Evolutionary conservation across 2,888 invertebrate species (phyloP), one percentile per base, ranked within the genome.

Genomic region (Athalia rosae): DNA sequence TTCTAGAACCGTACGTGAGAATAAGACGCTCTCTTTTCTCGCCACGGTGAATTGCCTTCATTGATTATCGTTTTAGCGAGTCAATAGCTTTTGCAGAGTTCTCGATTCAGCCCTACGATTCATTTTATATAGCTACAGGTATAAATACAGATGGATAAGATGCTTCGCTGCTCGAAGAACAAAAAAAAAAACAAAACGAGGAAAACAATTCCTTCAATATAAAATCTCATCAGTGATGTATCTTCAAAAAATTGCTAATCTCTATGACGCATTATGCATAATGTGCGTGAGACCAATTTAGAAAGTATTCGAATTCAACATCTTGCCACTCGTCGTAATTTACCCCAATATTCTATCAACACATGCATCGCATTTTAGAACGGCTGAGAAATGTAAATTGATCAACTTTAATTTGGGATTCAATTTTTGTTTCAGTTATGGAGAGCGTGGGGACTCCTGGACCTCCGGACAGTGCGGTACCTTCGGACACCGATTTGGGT

Each of bases 391-490:
- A n/a, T n/a, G n/a, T n/a, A n/a, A n/a, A n/a, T n/a, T n/a, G n/a
- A n/a, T n/a, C n/a, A n/a, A n/a, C n/a, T n/a, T n/a, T n/a, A n/a
- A n/a, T n/a, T n/a, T n/a, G n/a, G n/a, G n/a, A n/a, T n/a, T n/a
- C n/a, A n/a, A 81, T 83, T 77, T 80, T 79, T 82, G 64, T 87
- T 89, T 11, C 87, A 93, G 93, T 92, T 84, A 92, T 92, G 91
- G 90, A 90, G 81, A 89, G 89, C 78, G 80, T 85, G 77, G 84
- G 83, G 66, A 87, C 86, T 80, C 85, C 84, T 69, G 84, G 82
- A 11, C 82, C 84, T 53, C 81, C 85, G 50, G 87, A 87, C 79
- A 87, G 87, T 56, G 87, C 86, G 43, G 85, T 86, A 43, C 85
- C 86, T 53, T 86, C 86, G 56, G 87, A 87, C 79, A 83, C 84